A percentile compares a stretch with the other conserved stretches of the same genome.
Evolutionary conservation across 2,888 invertebrate genomes (phyloP).

Genomic region (Pilophorus perplexus): DNA sequence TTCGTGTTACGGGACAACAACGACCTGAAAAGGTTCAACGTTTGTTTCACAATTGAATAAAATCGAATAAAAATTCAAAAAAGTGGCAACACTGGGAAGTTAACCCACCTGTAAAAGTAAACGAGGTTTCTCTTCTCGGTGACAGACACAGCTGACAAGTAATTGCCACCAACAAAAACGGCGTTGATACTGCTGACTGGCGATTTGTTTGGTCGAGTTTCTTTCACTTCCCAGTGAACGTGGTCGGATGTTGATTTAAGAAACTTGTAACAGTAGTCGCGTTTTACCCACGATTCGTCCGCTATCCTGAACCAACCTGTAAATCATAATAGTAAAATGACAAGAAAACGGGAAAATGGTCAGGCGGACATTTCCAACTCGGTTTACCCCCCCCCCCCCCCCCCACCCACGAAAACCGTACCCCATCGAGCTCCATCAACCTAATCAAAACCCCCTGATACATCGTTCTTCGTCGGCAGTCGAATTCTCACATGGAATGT

Average conservation of each 20-base stretch:
- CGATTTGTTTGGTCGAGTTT: conserved; percentile 65
- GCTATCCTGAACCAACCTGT: conserved; percentile 81
- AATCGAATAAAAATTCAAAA: neutral
- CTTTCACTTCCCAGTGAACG: conserved; percentile 81
- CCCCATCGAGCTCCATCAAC: too few relatives aligned
- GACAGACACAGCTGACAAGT: conserved; percentile 76
- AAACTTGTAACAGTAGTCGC: conserved; percentile 74
- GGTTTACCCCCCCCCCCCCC: too few relatives aligned
- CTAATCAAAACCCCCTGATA: too few relatives aligned
- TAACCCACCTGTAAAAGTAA: conserved; percentile 60
- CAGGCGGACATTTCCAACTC: too few relatives aligned
- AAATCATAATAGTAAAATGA: too few relatives aligned
- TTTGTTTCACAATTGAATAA: too few relatives aligned
- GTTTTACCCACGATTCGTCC: conserved; percentile 71
- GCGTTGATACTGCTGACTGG: conserved; percentile 71
- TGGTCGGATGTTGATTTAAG: conserved; percentile 64
- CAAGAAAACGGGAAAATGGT: too few relatives aligned
- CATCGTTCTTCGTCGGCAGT: too few relatives aligned
- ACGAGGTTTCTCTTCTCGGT: conserved; percentile 86
- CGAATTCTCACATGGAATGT: too few relatives aligned
- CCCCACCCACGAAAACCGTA: too few relatives aligned
- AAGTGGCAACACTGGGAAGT: neutral
- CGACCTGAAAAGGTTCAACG: too few relatives aligned
- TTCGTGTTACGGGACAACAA: conserved; percentile 78
- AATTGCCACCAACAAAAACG: conserved; percentile 75